A percentile compares a stretch with the other conserved stretches of the same genome.
Conservation (phyloP, 2,113 vertebrate species). For the Typhlomys cinereus region DNA sequence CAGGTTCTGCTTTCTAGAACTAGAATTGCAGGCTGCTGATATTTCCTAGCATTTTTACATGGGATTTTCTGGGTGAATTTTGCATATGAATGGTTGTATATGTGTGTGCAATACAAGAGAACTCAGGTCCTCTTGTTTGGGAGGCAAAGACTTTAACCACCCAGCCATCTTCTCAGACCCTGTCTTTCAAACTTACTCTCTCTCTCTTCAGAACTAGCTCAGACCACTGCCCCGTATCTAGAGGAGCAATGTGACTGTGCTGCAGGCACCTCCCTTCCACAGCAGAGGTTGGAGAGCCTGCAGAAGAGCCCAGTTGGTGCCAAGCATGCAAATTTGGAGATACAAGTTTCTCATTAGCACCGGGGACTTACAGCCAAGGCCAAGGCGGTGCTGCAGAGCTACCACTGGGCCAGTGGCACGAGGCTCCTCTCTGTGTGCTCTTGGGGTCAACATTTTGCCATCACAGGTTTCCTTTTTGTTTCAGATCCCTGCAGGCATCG, state of each 20-base stretch:
- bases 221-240: neutral
- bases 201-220: neutral
- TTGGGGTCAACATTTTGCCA: neutral
- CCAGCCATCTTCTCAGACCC: no score
- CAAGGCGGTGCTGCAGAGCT: neutral
- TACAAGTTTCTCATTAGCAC: neutral
- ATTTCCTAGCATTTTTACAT: no score
- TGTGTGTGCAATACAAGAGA: no score
- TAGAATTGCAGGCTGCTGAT: no score
- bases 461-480: neutral
- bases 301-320: neutral
- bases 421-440: neutral
- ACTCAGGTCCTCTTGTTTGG: no score
- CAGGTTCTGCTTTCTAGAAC: no score
- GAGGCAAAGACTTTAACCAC: no score
- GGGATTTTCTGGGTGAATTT: no score
- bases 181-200: neutral
- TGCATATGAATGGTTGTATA: no score
- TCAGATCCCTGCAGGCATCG: slow-evolving; percentile 91
- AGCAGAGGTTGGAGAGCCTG: neutral
- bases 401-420: neutral
- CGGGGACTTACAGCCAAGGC: neutral
- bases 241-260: no score
- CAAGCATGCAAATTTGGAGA: neutral
- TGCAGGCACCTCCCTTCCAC: neutral